phyloP scores from a whole-genome alignment of 2,888 invertebrate species.

The Hyles lineata region DNA sequence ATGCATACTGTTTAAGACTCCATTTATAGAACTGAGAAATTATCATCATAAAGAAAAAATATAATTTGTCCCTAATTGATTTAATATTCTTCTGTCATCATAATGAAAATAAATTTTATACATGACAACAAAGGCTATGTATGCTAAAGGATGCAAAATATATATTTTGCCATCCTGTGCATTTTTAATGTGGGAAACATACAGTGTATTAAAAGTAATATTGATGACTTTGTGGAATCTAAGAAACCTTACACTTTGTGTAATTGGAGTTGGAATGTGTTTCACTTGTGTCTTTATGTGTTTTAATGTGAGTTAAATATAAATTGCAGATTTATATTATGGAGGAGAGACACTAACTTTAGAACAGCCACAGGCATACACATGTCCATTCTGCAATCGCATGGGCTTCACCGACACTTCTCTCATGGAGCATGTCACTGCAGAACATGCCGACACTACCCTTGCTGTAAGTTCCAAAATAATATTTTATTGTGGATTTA shows the following conservation, averaged over 20 bases:
- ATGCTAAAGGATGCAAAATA: no score
- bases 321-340: slow-evolving; percentile 93
- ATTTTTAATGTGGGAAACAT: no score
- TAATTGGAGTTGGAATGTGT: neutral
- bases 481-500: neutral
- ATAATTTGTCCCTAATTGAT: no score
- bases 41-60: no score
- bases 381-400: slow-evolving; percentile 98
- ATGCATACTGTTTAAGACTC: no score
- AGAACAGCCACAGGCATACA: slow-evolving; percentile 97
- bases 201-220: neutral
- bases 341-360: slow-evolving; percentile 96
- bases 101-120: no score
- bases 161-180: no score
- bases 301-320: neutral
- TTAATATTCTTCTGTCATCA: no score
- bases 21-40: no score
- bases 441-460: slow-evolving; percentile 96
- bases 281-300: neutral
- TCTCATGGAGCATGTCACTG: slow-evolving; percentile 95
- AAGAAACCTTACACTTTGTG: slow-evolving; percentile 8
- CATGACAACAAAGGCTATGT: no score
- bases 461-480: slow-evolving; percentile 88
- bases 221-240: slow-evolving; percentile 11
- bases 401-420: slow-evolving; percentile 98